Base-by-base conservation (phyloP, 1,140 invertebrate species). In the Drosophila auraria region DNA sequence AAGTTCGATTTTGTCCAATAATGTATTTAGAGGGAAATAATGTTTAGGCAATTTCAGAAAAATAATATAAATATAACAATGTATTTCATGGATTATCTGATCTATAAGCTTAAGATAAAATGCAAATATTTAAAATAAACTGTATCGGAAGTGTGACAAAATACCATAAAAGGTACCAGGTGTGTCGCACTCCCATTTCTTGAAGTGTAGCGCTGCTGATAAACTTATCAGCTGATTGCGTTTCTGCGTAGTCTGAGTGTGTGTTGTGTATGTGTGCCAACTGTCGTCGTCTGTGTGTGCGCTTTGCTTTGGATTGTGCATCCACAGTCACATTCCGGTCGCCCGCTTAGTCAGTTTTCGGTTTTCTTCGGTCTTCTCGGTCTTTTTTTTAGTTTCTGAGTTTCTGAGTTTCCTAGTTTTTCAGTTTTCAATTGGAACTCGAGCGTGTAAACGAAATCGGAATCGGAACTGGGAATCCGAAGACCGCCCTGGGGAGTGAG, bases 181-280 rank as follows among this genome's bases (percentile, higher is more conserved):
- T 57, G 14, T 40, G 15, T n/a, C 5, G 3, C 14, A 5, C 11
- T 2, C 1, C 9, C 1, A n/a, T 64, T 72, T 27, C 42, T 49
- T 6, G 45, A 23, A 51, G 51, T 63, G 40, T n/a, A 57, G 42
- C 54, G 12, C 50, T 66, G 42, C 79, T 86, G 83, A 86, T 86
- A 86, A 86, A 84, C 83, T 86, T 87, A 86, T 86, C 83, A 86
- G 75, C 74, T 75, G 75, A 44, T 70, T 63, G 33, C 27, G 59
- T 33, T 23, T 54, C 33, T 7, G 33, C 53, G 59, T 73, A 47
- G 63, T 45, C 7, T 51, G 70, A 20, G 17, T 57, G 44, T 47
- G 66, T 58, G 33, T 33, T 36, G 6, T 50, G 25, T 65, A 50
- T 69, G 75, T 72, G 38, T 71, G 44, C 59, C 57, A 59, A 61